Conservation (phyloP, 2,113 vertebrate species). For the Eubucco bourcierii region DNA sequence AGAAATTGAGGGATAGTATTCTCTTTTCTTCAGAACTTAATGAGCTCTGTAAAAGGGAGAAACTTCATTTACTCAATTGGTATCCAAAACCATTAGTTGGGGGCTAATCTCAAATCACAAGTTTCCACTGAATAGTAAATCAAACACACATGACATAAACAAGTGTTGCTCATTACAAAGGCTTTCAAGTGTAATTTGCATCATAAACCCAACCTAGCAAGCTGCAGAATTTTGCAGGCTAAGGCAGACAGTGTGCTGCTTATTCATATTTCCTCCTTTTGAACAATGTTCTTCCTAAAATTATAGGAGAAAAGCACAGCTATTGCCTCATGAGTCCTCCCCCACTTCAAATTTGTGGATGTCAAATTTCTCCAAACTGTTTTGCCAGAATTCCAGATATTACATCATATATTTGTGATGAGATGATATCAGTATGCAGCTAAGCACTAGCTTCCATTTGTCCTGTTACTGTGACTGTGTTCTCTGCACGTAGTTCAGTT, state of each 20-base stretch:
- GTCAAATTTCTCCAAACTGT: background rate
- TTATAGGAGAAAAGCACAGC: background rate
- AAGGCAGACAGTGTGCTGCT: background rate
- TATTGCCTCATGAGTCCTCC: background rate
- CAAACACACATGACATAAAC: constrained; percentile 62
- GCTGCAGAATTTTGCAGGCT: background rate
- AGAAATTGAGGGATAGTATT: background rate
- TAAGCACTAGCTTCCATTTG: background rate
- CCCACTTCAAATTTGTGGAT: background rate
- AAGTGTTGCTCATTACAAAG: constrained; percentile 36
- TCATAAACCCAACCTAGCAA: background rate
- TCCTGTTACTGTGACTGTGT: background rate
- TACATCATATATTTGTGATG: background rate
- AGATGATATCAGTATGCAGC: background rate
- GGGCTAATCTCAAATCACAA: constrained; percentile 49
- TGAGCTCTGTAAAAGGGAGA: background rate
- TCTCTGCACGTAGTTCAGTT: background rate
- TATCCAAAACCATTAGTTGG: constrained; percentile 35
- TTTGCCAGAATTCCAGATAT: background rate
- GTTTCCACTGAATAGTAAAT: constrained; percentile 61
- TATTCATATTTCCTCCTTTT: background rate
- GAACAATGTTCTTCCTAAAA: background rate
- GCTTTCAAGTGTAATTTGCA: constrained; percentile 41
- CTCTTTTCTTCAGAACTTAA: constrained; percentile 3
- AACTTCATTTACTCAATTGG: constrained; percentile 37